Evolutionary conservation across 2,113 vertebrate genomes (phyloP).

Genomic region (Sylvilagus bachmani): DNA sequence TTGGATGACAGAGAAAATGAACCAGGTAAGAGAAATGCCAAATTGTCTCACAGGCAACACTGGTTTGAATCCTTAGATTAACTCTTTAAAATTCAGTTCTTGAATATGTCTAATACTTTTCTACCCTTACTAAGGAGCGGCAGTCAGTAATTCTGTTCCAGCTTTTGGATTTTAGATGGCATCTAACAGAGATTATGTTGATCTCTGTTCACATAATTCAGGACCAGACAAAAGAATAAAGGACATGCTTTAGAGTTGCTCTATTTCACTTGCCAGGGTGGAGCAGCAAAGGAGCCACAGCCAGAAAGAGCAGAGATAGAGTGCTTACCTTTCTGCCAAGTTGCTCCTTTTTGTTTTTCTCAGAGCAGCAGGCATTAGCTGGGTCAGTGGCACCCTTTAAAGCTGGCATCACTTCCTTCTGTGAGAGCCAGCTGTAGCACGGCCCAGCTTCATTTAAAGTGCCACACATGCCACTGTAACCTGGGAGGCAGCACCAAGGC

Average conservation of each 20-base stretch:
- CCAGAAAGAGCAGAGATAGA: constrained; percentile 58
- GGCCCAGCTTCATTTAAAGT: constrained; percentile 54
- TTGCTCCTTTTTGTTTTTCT: constrained; percentile 60
- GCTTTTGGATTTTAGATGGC: constrained; percentile 44
- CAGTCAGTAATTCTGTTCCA: constrained; percentile 20
- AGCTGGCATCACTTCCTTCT: constrained; percentile 60
- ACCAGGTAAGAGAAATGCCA: neutral
- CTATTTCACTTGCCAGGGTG: constrained; percentile 36
- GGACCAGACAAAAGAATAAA: constrained; percentile 31
- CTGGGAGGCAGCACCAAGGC: neutral
- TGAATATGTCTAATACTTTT: neutral
- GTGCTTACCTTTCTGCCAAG: constrained; percentile 77
- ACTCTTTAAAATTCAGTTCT: constrained; percentile 9
- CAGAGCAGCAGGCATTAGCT: constrained; percentile 72
- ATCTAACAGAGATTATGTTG: constrained; percentile 37
- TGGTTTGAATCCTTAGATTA: constrained; percentile 13
- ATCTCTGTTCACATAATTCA: constrained; percentile 60
- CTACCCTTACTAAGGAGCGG: neutral
- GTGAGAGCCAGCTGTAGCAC: constrained; percentile 50
- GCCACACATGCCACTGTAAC: neutral
- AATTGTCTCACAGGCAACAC: neutral
- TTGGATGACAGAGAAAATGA: neutral
- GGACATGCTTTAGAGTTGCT: constrained; percentile 19
- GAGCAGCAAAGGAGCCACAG: constrained; percentile 59
- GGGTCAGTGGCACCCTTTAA: constrained; percentile 73